Conservation (phyloP, 2,113 vertebrate species). For the Sinocyclocheilus rhinocerous region DNA sequence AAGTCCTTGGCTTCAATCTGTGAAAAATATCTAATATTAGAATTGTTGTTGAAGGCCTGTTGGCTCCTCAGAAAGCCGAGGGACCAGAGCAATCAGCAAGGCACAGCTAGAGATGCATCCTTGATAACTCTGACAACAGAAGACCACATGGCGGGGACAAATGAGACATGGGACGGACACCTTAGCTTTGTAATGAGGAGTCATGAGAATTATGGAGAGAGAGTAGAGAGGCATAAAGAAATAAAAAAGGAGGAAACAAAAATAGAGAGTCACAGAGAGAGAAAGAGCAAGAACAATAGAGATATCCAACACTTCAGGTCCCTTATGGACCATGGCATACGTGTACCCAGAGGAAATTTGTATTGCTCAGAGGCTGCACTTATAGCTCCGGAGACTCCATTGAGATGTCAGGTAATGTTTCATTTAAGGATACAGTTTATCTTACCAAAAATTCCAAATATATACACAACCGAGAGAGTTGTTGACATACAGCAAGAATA, state of each 20-base stretch:
- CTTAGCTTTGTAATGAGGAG: constrained; percentile 46
- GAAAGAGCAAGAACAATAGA: constrained; percentile 30
- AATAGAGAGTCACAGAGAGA: constrained; percentile 4
- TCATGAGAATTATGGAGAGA: constrained; percentile 49
- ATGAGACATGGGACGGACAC: constrained; percentile 46
- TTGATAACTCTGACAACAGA: constrained; percentile 11
- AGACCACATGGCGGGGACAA: constrained; percentile 25
- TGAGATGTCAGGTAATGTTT: constrained; percentile 12
- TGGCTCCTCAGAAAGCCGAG: neutral
- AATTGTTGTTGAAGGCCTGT: constrained; percentile 21
- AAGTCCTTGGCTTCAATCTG: constrained; percentile 7
- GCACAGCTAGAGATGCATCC: constrained; percentile 11
- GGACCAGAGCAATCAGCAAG: constrained; percentile 20
- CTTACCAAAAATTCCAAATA: neutral
- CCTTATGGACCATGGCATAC: neutral
- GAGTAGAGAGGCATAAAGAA: constrained; percentile 38
- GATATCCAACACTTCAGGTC: constrained; percentile 18
- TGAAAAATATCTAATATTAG: constrained; percentile 17
- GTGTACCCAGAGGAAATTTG: constrained; percentile 11
- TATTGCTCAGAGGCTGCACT: constrained; percentile 3
- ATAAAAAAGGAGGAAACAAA: constrained; percentile 17
- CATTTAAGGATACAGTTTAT: neutral
- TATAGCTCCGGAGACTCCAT: neutral
- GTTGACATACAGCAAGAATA: neutral
- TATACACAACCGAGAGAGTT: neutral